These are phyloP conservation scores for Ranitomeya imitator DNA, from an alignment of 2,113 vertebrate genomes.

Conservation along the genomic window DNA sequence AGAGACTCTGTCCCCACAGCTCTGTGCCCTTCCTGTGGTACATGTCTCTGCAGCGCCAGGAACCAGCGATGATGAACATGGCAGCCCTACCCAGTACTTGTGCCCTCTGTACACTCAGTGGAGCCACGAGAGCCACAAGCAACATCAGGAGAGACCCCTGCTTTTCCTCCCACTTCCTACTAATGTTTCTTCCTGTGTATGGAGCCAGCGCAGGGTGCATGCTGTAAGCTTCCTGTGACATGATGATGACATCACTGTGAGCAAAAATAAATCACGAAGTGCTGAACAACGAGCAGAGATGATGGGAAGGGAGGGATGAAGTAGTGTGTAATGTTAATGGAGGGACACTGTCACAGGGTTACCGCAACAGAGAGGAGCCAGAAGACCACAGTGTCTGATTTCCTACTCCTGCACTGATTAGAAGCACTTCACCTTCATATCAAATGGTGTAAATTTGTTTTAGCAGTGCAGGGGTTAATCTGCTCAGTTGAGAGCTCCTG, in stretches of 20 bases:
- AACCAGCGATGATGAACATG: not conserved
- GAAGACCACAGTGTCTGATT: too few species aligned
- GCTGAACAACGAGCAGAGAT: not conserved
- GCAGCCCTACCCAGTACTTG: conserved; percentile 51
- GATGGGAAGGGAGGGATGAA: too few species aligned
- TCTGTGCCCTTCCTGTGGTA: conserved; percentile 69
- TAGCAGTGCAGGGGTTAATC: too few species aligned
- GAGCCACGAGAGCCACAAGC: conserved; percentile 24
- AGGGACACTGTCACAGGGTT: too few species aligned
- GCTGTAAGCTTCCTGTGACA: conserved; percentile 65
- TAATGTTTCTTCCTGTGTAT: conserved; percentile 63
- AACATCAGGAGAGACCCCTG: conserved; percentile 66
- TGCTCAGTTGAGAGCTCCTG: too few species aligned
- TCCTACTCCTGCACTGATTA: too few species aligned
- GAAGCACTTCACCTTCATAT: too few species aligned
- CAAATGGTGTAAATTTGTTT: too few species aligned
- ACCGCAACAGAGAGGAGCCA: too few species aligned
- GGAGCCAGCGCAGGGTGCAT: conserved; percentile 70
- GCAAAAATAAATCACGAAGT: not conserved
- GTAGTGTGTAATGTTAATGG: too few species aligned
- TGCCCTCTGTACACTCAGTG: conserved; percentile 74
- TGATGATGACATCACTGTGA: not conserved
- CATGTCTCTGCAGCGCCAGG: conserved; percentile 59
- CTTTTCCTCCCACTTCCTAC: conserved; percentile 68
- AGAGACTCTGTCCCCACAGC: conserved; percentile 63